Evolutionary conservation across 2,113 vertebrate species (phyloP).

Genomic region (human (Homo sapiens)): DNA sequence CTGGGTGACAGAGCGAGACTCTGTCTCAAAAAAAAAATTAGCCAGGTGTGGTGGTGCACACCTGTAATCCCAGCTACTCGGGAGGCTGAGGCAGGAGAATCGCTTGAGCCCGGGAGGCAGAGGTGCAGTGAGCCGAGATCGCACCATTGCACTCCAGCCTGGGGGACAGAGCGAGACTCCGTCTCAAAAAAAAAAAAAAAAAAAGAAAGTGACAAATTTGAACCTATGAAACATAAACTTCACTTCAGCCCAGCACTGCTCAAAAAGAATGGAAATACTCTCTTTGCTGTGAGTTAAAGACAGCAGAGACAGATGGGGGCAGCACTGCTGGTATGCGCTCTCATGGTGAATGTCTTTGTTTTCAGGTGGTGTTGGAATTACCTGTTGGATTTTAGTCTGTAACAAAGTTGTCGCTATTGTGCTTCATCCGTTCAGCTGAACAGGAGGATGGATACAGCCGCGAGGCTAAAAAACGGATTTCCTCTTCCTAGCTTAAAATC

Average conservation of each 20-base stretch:
- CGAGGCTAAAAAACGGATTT: background rate
- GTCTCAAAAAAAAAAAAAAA: too few relatives aligned
- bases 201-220: background rate
- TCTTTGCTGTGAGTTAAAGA: background rate
- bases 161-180: too few relatives aligned
- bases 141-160: too few relatives aligned
- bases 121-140: too few relatives aligned
- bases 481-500: background rate
- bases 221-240: fast-evolving
- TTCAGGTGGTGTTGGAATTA: conserved; percentile 97
- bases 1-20: too few relatives aligned
- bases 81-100: too few relatives aligned
- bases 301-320: background rate
- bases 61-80: too few relatives aligned
- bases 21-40: too few relatives aligned
- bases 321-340: background rate
- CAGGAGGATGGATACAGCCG: background rate
- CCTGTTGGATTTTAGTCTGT: conserved; percentile 98
- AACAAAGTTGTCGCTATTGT: conserved; percentile 96
- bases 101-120: too few relatives aligned
- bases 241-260: background rate
- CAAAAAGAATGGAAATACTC: fast-evolving
- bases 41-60: too few relatives aligned
- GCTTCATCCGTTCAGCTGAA: conserved; percentile 92
- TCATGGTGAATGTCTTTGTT: background rate